Conservation (phyloP, 2,113 vertebrate genomes). For the Phalacrocorax aristotelis region DNA sequence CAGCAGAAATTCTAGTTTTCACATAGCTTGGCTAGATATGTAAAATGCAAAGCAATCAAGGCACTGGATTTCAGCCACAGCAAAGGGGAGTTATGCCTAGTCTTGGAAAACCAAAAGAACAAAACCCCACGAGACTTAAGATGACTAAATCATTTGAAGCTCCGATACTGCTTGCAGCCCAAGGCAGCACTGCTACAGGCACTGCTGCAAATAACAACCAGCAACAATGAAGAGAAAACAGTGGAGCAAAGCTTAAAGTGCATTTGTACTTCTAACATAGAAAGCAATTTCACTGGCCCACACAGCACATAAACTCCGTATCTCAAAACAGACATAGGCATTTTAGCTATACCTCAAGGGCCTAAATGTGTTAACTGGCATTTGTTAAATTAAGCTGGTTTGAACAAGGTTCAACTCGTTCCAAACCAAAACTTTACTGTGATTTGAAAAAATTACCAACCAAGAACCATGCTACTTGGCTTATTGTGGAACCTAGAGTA, state of each 20-base stretch:
- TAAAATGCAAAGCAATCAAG: not conserved
- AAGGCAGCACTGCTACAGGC: not conserved
- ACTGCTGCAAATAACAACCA: not conserved
- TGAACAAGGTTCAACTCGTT: not conserved
- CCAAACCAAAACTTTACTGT: not conserved
- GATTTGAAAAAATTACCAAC: not conserved
- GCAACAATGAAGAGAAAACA: not conserved
- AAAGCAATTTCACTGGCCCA: slow-evolving; percentile 1
- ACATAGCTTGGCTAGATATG: not conserved
- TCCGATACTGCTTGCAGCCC: not conserved
- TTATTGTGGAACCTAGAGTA: not conserved
- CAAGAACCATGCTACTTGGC: not conserved
- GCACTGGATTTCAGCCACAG: not conserved
- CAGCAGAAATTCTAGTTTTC: not conserved
- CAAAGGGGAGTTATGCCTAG: not conserved
- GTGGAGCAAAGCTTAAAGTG: not conserved
- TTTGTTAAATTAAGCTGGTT: slow-evolving; percentile 14
- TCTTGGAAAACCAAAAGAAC: not conserved
- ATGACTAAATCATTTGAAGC: not conserved
- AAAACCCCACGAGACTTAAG: not conserved
- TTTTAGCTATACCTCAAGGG: slow-evolving; percentile 3
- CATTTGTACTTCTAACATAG: not conserved
- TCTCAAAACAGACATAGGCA: not conserved
- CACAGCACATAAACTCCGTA: not conserved
- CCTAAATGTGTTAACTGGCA: not conserved